Percentiles rank a stretch among this genome's conserved stretches.
phyloP scores from a whole-genome alignment of 2,888 invertebrate species.

The Eurytoma californica region DNA sequence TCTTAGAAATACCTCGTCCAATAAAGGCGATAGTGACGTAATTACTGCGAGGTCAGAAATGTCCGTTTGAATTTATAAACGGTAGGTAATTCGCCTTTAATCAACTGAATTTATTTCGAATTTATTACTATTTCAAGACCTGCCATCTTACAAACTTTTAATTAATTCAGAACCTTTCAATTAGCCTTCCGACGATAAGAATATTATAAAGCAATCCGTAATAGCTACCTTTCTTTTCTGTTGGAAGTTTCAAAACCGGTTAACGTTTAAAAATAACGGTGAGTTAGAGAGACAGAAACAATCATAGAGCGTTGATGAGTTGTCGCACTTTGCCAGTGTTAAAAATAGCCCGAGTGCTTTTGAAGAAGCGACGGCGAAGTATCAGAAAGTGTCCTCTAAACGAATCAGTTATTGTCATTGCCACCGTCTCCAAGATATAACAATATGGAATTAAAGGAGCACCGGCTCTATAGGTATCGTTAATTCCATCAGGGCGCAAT shows the following conservation, averaged over 20 bases:
- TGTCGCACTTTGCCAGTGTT: not conserved
- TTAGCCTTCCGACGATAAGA: too few species aligned
- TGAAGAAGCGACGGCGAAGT: not conserved
- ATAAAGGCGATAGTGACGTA: not conserved
- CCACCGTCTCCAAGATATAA: not conserved
- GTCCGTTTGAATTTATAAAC: too few species aligned
- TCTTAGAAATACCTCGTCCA: not conserved
- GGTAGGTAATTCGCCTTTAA: not conserved
- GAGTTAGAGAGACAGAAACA: not conserved
- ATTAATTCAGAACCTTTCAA: too few species aligned
- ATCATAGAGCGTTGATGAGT: not conserved
- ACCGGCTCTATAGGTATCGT: not conserved
- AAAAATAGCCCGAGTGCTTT: not conserved
- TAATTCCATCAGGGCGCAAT: slow-evolving; percentile 38
- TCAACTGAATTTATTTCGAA: not conserved
- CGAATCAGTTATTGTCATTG: slow-evolving; percentile 7
- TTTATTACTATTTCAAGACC: not conserved
- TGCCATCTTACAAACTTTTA: not conserved
- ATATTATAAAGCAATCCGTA: too few species aligned
- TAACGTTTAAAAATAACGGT: not conserved
- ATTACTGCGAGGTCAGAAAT: not conserved
- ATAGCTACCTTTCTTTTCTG: not conserved
- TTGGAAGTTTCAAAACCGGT: not conserved
- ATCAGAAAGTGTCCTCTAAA: not conserved
- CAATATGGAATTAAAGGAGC: slow-evolving; percentile 1